Evolutionary conservation across 2,797 vertebrate species (phyloP), one percentile per base, ranked within the genome.

Genomic region (Rousettus madagascariensis): DNA sequence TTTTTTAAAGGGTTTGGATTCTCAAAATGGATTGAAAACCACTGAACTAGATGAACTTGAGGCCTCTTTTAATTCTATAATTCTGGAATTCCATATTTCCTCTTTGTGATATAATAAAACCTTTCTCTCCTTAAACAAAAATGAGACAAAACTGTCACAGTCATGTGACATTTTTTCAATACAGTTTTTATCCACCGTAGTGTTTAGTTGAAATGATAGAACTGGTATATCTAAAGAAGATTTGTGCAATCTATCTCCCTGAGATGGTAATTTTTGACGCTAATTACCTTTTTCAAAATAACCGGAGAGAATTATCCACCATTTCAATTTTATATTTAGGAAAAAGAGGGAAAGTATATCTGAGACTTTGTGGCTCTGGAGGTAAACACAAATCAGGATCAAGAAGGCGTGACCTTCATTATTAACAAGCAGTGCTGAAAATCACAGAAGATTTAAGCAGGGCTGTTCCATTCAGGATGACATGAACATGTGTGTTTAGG

Each of bases 231-330:
- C 33, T 41, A 22, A 74, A 87, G 26, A 55, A 55, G 6, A 55
- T 15, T 38, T 16, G 11, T 12, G 5, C 8, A 7, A 71, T n/a
- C 19, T 61, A 28, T n/a, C 46, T 92, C 72, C 66, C 36, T 10
- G 38, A 84, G 86, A 72, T n/a, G n/a, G 33, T 33, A 19, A 92
- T 66, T 90, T 82, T 68, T 71, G 51, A 46, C 15, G 46, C 16
- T 41, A 75, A 17, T 86, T 86, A 59, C 53, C 63, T 61, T 84
- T 90, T 92, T 59, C 19, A 72, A 78, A 96, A 86, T 82, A 79
- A 90, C 16, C 53, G 63, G 51, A 36, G 33, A 36, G 10, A 65
- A 59, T 2, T 22, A 24, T 80, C 46, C 69, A 22, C 28, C 65
- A 69, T 71, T 92, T 82, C 13, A 28, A 30, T 63, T 83, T 55